Percentiles rank a stretch among this genome's conserved stretches.
Conservation (phyloP, 2,888 invertebrate species). For the Digitonthophagus gazella region DNA sequence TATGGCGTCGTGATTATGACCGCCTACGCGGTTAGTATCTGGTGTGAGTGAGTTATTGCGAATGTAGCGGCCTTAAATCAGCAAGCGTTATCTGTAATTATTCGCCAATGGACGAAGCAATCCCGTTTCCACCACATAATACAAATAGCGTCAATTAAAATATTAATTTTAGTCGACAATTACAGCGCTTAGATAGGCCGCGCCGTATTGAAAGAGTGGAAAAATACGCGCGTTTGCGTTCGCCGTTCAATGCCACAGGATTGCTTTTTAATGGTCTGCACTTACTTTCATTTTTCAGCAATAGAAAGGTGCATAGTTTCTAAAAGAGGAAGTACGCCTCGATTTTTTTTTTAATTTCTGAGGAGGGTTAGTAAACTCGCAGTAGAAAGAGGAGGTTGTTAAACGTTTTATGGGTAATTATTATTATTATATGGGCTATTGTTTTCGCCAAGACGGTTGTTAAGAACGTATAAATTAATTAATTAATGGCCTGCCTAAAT, state of each 20-base stretch:
- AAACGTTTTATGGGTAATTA: neutral
- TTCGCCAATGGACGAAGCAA: neutral
- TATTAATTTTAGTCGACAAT: neutral
- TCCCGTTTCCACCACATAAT: neutral
- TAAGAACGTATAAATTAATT: neutral
- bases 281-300: neutral
- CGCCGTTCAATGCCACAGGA: neutral
- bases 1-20: neutral
- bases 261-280: neutral
- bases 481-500: neutral
- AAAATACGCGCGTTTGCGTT: neutral
- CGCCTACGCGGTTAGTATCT: neutral
- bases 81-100: neutral
- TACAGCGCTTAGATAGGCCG: too few relatives aligned
- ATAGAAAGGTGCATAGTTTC: neutral
- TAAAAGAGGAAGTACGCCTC: neutral
- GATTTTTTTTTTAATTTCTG: too few relatives aligned
- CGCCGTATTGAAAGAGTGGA: neutral
- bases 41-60: neutral
- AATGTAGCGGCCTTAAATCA: neutral
- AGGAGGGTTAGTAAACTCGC: neutral
- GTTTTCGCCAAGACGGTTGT: neutral
- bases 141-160: neutral
- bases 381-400: neutral
- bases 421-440: neutral